A percentile compares a stretch with the other conserved stretches of the same genome.
Conservation (phyloP, 2,113 vertebrate species). For the Caracal caracal region DNA sequence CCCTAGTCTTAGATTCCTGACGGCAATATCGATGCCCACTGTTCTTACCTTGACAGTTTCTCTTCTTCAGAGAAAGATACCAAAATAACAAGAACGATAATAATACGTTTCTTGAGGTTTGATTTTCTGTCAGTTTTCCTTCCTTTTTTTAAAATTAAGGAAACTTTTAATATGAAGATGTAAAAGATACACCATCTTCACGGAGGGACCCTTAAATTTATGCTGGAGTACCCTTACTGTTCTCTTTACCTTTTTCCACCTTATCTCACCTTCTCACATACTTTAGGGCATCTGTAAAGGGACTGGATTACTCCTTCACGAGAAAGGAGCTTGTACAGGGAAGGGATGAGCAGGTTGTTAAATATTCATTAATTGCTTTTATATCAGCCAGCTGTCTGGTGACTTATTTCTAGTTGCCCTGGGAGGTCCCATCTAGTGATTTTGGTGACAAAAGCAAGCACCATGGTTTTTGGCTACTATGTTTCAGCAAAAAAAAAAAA, state of each 20-base stretch:
- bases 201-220: neutral
- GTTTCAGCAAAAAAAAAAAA: neutral
- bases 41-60: neutral
- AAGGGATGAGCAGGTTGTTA: neutral
- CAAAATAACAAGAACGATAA: neutral
- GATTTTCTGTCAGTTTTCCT: neutral
- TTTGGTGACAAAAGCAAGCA: slow-evolving; percentile 46
- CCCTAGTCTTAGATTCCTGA: neutral
- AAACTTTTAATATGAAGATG: slow-evolving; percentile 39
- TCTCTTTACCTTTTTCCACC: neutral
- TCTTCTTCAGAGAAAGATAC: slow-evolving; percentile 22
- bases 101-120: neutral
- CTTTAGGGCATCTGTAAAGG: neutral
- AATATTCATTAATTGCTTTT: slow-evolving; percentile 44
- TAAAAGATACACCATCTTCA: neutral
- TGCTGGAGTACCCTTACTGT: neutral
- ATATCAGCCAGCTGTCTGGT: slow-evolving; percentile 25
- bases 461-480: neutral
- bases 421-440: slow-evolving; percentile 2
- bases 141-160: neutral
- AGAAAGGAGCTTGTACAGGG: neutral
- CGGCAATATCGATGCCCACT: neutral
- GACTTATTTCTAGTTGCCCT: slow-evolving; percentile 46
- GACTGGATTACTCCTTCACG: slow-evolving; percentile 28
- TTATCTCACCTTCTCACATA: slow-evolving; percentile 17